Evolutionary conservation across 1,140 invertebrate species (phyloP).

Genomic region (Penaeus chinensis): DNA sequence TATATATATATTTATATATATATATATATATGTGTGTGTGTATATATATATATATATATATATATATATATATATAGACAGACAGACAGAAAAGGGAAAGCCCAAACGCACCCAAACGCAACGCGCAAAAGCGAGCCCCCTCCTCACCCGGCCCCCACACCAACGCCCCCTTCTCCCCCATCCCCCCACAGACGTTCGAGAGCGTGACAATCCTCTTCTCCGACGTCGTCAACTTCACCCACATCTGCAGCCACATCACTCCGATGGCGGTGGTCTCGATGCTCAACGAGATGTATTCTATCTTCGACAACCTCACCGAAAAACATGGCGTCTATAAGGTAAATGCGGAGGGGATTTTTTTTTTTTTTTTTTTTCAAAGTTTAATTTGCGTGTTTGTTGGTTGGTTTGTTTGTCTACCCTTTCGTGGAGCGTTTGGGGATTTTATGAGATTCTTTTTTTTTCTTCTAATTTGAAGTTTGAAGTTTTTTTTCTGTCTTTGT

Average conservation of each 20-base stretch:
- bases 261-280: constrained; percentile 75
- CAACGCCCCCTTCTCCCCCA: neutral
- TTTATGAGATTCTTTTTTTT: too few species aligned
- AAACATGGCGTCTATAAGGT: constrained; percentile 95
- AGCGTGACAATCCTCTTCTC: constrained; percentile 95
- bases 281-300: constrained; percentile 91
- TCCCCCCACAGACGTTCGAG: constrained; percentile 85
- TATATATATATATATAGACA: neutral
- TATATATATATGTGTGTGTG: neutral
- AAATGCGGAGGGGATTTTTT: constrained; percentile 6
- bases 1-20: neutral
- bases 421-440: too few species aligned
- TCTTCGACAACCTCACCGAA: constrained; percentile 92
- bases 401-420: neutral
- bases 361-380: too few species aligned
- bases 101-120: too few species aligned
- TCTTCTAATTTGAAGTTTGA: neutral
- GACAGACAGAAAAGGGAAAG: too few species aligned
- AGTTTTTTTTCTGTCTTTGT: neutral
- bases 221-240: constrained; percentile 96
- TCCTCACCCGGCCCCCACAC: neutral
- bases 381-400: neutral
- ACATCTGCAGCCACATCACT: constrained; percentile 93
- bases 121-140: too few species aligned
- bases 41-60: constrained; percentile 6